These are phyloP conservation scores for Venustoraphidia nigricollis DNA, from an alignment of 2,888 invertebrate genomes.

Conservation along the genomic window DNA sequence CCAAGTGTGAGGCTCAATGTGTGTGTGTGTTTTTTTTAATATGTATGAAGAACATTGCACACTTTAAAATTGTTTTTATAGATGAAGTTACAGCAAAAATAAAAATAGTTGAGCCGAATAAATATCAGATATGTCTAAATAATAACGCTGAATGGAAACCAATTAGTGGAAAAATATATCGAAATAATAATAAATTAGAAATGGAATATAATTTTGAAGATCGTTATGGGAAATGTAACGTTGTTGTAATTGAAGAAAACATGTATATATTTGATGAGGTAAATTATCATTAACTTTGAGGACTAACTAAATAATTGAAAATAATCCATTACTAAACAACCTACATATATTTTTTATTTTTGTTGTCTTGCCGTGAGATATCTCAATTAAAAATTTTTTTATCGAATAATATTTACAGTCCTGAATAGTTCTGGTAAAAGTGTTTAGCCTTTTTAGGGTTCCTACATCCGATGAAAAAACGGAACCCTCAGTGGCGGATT, in stretches of 20 bases:
- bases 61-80: slow-evolving; percentile 18
- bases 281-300: slow-evolving; percentile 9
- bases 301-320: neutral
- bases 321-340: neutral
- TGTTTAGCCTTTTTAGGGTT: too few species aligned
- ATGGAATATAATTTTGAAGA: slow-evolving; percentile 38
- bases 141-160: slow-evolving; percentile 37
- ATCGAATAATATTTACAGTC: too few species aligned
- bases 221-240: slow-evolving; percentile 33
- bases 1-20: too few species aligned
- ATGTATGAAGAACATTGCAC: too few species aligned
- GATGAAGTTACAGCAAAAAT: slow-evolving; percentile 40
- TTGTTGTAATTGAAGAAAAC: slow-evolving; percentile 37
- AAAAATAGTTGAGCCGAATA: slow-evolving; percentile 31
- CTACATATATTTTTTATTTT: neutral
- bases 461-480: too few species aligned
- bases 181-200: slow-evolving; percentile 24
- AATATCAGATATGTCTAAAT: slow-evolving; percentile 31
- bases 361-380: too few species aligned
- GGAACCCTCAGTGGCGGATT: too few species aligned
- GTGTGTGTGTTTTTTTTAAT: too few species aligned
- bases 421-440: too few species aligned
- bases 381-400: too few species aligned
- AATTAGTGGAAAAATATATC: slow-evolving; percentile 30
- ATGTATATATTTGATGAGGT: slow-evolving; percentile 52